A percentile compares a stretch with the other conserved stretches of the same genome.
Evolutionary conservation across 2,888 invertebrate species (phyloP).

Genomic region (Nomada goodeniana): DNA sequence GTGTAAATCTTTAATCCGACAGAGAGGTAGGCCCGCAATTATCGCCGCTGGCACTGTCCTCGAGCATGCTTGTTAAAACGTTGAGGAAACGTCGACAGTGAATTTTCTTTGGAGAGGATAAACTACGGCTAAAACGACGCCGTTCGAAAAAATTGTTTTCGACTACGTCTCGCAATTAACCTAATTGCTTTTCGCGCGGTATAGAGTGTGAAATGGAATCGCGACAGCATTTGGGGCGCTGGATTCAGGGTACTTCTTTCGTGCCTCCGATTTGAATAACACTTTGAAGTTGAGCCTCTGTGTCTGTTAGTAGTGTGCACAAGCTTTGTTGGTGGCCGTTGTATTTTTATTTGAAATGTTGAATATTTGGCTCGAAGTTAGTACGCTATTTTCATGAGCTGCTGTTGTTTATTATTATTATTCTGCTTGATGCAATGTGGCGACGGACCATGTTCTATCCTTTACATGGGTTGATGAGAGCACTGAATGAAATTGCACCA

Average conservation of each 20-base stretch:
- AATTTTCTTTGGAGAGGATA: not conserved
- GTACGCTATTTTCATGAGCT: not conserved
- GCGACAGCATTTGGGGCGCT: not conserved
- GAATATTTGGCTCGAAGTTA: too few relatives aligned
- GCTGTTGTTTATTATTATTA: not conserved
- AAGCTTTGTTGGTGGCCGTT: too few relatives aligned
- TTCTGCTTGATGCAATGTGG: not conserved
- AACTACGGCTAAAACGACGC: too few relatives aligned
- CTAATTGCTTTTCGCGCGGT: constrained; percentile 1
- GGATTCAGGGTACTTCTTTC: not conserved
- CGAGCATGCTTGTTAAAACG: constrained; percentile 9
- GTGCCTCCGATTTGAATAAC: not conserved
- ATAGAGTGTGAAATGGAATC: not conserved
- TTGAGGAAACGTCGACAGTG: not conserved
- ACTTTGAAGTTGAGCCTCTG: not conserved
- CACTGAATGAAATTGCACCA: not conserved
- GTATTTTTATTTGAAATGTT: too few relatives aligned
- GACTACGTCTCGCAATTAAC: constrained; percentile 3
- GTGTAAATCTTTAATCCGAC: constrained; percentile 20
- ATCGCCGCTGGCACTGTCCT: not conserved
- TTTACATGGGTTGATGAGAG: too few relatives aligned
- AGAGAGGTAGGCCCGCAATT: constrained; percentile 13
- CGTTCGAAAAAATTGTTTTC: constrained; percentile 1
- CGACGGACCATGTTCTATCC: not conserved
- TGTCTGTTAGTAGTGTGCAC: not conserved